Percentiles rank a stretch among this genome's conserved stretches.
phyloP scores from a whole-genome alignment of 2,113 vertebrate species.

The Hypanus sabinus region DNA sequence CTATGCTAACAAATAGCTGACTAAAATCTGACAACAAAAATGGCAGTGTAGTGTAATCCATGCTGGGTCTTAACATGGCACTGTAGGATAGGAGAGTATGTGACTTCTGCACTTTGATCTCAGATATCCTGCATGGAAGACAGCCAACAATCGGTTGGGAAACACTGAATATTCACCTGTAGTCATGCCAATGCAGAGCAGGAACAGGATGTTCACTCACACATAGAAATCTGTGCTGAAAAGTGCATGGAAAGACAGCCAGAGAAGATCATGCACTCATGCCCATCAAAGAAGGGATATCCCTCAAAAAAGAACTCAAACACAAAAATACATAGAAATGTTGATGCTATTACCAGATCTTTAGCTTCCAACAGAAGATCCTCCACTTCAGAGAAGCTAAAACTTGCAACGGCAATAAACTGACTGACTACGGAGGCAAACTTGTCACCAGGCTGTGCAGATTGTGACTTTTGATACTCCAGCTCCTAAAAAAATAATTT shows the following conservation, averaged over 20 bases:
- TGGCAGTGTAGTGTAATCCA: neutral
- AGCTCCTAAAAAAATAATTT: conserved; percentile 65
- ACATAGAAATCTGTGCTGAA: neutral
- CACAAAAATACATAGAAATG: neutral
- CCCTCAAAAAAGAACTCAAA: neutral
- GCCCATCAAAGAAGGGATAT: neutral
- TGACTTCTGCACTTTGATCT: neutral
- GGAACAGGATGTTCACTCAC: neutral
- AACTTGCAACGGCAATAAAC: conserved; percentile 93
- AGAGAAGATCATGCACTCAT: neutral
- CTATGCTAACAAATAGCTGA: neutral
- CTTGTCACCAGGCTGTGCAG: conserved; percentile 78
- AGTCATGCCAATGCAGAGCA: neutral
- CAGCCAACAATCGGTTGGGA: neutral
- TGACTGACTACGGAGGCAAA: conserved; percentile 96
- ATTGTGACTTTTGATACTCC: conserved; percentile 81
- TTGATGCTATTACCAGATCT: conserved; percentile 70
- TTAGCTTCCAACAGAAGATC: conserved; percentile 87
- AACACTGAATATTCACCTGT: neutral
- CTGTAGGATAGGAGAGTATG: neutral
- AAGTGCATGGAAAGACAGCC: neutral
- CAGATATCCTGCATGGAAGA: neutral
- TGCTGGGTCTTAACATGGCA: neutral
- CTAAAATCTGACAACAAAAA: neutral
- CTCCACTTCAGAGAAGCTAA: conserved; percentile 95